Percentiles rank a stretch among this genome's conserved stretches.
Conservation (phyloP, 2,797 vertebrate genomes). For the Otolemur crassicaudatus region DNA sequence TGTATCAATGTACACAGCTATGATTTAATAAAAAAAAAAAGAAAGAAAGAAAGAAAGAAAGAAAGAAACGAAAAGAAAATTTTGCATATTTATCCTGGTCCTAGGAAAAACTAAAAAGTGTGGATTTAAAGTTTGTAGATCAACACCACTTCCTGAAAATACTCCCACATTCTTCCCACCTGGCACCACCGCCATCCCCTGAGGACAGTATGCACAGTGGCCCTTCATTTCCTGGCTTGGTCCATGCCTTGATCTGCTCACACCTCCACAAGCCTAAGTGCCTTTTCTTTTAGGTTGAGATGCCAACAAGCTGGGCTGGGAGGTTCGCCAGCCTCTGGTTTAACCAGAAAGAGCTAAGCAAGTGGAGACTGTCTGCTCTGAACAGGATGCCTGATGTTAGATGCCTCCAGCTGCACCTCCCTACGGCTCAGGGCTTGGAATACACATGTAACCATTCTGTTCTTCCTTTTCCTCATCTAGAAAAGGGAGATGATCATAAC, state of each 20-base stretch:
- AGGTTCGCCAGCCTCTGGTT: not conserved
- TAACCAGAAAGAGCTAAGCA: not conserved
- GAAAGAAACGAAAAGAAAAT: no score
- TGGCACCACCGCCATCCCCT: rapidly evolving
- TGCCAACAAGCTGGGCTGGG: not conserved
- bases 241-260: not conserved
- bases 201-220: rapidly evolving
- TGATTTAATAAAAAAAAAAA: no score
- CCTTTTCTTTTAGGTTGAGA: not conserved
- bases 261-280: not conserved
- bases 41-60: no score
- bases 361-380: not conserved
- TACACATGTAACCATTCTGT: not conserved
- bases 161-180: not conserved
- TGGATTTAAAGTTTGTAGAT: not conserved
- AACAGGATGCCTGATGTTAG: not conserved
- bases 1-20: no score
- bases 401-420: rapidly evolving
- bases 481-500: not conserved
- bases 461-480: not conserved
- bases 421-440: not conserved
- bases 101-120: not conserved
- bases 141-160: not conserved
- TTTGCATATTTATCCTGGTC: not conserved
- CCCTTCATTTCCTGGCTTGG: not conserved